Conservation (phyloP, 2,797 vertebrate species). For the Cirrhinus molitorella region DNA sequence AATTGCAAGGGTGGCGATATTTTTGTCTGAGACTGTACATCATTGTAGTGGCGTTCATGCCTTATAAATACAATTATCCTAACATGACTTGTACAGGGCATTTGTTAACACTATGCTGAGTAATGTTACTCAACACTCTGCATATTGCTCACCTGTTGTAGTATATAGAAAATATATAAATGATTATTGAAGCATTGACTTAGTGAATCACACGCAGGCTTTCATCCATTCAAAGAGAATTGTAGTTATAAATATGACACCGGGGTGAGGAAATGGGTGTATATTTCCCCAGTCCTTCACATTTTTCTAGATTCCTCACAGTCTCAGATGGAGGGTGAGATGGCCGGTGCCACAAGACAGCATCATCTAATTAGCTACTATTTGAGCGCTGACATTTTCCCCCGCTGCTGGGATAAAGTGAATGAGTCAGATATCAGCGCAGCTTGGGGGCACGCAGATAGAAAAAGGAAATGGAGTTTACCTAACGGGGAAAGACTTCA, state of each 20-base stretch:
- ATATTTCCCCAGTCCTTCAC: neutral
- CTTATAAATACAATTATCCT: conserved; percentile 8
- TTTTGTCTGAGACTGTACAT: too few species aligned
- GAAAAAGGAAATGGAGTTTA: conserved; percentile 28
- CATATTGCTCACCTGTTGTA: neutral
- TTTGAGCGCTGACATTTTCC: conserved; percentile 53
- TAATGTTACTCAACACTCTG: neutral
- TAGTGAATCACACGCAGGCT: neutral
- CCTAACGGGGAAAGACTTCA: conserved; percentile 4
- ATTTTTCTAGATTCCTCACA: neutral
- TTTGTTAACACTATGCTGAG: neutral
- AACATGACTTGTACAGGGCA: neutral
- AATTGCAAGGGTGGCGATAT: too few species aligned
- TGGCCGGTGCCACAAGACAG: conserved; percentile 29
- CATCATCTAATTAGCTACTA: conserved; percentile 52
- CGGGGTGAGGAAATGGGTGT: neutral
- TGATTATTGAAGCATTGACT: too few species aligned
- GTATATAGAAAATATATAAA: neutral
- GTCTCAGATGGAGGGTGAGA: conserved; percentile 6
- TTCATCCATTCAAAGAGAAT: neutral
- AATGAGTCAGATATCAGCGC: conserved; percentile 14
- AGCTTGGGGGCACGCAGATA: neutral
- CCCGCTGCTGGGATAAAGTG: conserved; percentile 36
- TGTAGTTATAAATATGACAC: neutral
- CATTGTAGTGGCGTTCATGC: neutral